phyloP scores from a whole-genome alignment of 2,113 vertebrate species.

The Psittacus erithacus region DNA sequence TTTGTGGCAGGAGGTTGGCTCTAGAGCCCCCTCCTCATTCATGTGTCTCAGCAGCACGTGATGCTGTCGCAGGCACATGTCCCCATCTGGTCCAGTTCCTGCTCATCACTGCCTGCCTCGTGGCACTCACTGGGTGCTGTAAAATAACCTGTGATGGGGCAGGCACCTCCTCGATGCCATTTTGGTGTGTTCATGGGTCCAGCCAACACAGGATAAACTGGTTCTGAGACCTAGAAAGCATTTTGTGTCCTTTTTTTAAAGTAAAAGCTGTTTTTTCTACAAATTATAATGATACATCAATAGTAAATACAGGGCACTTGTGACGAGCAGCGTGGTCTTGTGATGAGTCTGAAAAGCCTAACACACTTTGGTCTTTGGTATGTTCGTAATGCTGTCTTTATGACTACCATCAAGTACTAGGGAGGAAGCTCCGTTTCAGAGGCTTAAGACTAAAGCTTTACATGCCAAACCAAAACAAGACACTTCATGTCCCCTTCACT shows the following conservation, averaged over 20 bases:
- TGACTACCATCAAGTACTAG: fast-evolving
- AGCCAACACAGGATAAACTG: background rate
- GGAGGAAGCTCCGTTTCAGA: background rate
- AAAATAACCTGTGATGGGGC: background rate
- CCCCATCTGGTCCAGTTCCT: fast-evolving
- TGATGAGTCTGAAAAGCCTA: background rate
- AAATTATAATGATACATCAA: background rate
- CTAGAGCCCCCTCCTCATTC: background rate
- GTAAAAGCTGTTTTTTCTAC: background rate
- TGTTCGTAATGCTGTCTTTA: background rate
- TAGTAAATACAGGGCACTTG: background rate
- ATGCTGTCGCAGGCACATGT: background rate
- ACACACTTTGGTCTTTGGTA: fast-evolving
- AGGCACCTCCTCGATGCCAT: background rate
- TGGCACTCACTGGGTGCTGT: background rate
- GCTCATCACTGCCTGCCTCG: fast-evolving
- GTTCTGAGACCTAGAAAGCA: background rate
- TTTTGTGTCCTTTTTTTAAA: background rate
- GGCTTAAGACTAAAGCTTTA: background rate
- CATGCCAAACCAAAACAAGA: background rate
- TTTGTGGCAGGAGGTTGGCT: background rate
- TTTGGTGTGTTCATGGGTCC: background rate
- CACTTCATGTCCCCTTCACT: background rate
- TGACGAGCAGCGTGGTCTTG: background rate
- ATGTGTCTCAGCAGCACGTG: fast-evolving